A percentile compares a stretch with the other conserved stretches of the same genome.
Conservation (phyloP, 2,113 vertebrate genomes). For the Salvator merianae region DNA sequence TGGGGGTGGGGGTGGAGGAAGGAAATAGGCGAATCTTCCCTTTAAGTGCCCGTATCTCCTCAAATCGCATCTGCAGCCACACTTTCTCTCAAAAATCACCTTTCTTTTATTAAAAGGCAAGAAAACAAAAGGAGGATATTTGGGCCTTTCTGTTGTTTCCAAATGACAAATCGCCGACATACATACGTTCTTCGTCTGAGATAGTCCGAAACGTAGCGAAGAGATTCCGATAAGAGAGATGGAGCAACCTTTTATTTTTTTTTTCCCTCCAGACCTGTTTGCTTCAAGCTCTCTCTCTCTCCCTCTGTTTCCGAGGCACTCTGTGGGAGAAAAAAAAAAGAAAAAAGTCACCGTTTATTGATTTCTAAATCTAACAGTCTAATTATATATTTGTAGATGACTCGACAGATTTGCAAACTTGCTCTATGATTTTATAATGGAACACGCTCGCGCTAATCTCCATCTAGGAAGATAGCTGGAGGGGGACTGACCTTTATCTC, state of each 20-base stretch:
- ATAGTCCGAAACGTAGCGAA: conserved; percentile 28
- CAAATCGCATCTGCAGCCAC: neutral
- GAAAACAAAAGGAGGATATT: conserved; percentile 1
- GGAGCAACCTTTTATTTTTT: conserved; percentile 37
- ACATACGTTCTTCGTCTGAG: conserved; percentile 40
- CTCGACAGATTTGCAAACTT: conserved; percentile 61
- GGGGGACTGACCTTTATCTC: conserved; percentile 77
- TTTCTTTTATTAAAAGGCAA: neutral
- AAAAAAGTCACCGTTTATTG: conserved; percentile 59
- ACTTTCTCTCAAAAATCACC: neutral
- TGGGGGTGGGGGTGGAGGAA: conserved; percentile 31
- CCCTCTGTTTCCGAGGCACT: conserved; percentile 47
- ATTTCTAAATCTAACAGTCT: conserved; percentile 65
- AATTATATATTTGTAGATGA: conserved; percentile 75
- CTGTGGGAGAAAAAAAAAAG: conserved; percentile 4
- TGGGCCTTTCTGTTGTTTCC: neutral
- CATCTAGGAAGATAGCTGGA: conserved; percentile 68
- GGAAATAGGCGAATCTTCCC: neutral
- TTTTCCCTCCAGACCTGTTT: conserved; percentile 19
- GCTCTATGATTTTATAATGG: conserved; percentile 72
- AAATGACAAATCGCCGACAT: conserved; percentile 3
- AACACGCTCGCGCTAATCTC: conserved; percentile 70
- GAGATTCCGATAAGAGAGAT: conserved; percentile 39
- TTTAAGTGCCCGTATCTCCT: conserved; percentile 14
- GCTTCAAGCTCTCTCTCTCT: conserved; percentile 53